Evolutionary conservation across 1,140 invertebrate species (phyloP).

Genomic region (Ceratosolen solmsi): DNA sequence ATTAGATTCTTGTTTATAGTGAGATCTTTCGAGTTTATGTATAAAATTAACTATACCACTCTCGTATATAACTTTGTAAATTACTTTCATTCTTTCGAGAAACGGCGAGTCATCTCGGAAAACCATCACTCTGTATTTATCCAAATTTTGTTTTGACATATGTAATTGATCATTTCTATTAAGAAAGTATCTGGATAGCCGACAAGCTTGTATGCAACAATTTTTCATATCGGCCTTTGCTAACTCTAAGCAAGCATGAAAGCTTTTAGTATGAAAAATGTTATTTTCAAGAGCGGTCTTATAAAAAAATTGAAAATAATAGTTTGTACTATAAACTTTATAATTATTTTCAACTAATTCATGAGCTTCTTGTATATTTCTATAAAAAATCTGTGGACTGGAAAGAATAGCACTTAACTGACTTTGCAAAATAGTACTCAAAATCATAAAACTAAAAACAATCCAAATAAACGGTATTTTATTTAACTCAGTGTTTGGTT

Average conservation of each 20-base stretch:
- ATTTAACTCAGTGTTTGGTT: neutral
- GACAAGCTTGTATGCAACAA: neutral
- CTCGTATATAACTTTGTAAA: neutral
- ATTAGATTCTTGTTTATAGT: neutral
- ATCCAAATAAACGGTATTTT: neutral
- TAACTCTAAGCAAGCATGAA: neutral
- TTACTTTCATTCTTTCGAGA: neutral
- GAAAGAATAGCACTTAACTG: neutral
- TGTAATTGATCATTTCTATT: neutral
- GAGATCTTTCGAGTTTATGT: neutral
- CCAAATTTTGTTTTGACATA: neutral
- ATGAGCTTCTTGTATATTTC: neutral
- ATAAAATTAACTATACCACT: neutral
- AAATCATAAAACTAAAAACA: constrained; percentile 2
- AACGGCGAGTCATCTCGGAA: neutral
- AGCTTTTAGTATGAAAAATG: neutral
- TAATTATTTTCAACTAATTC: neutral
- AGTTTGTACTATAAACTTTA: neutral
- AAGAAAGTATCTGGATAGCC: neutral
- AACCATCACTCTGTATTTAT: neutral
- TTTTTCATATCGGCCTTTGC: neutral
- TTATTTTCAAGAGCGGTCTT: neutral
- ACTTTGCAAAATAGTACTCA: neutral
- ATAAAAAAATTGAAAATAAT: neutral
- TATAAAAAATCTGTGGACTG: neutral